These are phyloP conservation scores for Microtus obscurus DNA, from an alignment of 2,797 vertebrate genomes.

Conservation along the genomic window DNA sequence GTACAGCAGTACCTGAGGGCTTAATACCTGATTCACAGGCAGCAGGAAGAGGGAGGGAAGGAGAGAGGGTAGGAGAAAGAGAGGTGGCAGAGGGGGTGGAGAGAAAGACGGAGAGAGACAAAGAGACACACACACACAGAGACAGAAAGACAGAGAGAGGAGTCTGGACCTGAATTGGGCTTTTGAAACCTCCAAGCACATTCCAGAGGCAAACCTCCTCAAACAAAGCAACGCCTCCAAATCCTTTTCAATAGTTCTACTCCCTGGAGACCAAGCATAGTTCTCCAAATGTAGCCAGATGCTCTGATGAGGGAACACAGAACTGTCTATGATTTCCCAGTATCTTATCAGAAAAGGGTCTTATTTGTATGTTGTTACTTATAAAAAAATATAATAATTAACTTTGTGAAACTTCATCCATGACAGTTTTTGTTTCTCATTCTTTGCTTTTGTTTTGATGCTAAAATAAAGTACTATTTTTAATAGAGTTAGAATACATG, in stretches of 20 bases:
- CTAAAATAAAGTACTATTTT: constrained; percentile 41
- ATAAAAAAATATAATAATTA: not conserved
- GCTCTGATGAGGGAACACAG: not conserved
- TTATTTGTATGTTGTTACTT: not conserved
- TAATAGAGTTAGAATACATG: not conserved
- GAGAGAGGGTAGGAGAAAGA: rapidly evolving
- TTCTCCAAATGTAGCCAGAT: not conserved
- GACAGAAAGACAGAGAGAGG: not conserved
- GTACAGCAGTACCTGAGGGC: not conserved
- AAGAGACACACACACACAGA: not conserved
- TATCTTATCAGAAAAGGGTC: not conserved
- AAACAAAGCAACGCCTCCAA: not conserved
- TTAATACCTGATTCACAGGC: not conserved
- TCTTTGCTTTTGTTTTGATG: not conserved
- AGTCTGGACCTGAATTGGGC: not conserved
- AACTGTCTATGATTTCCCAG: not conserved
- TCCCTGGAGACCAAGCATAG: not conserved
- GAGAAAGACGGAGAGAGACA: not conserved
- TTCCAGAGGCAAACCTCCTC: not conserved
- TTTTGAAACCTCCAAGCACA: not conserved
- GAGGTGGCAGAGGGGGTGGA: not conserved
- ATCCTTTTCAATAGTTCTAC: not conserved
- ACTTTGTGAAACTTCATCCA: not conserved
- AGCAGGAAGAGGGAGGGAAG: not conserved
- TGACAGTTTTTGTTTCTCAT: not conserved